Evolutionary conservation across 1,140 invertebrate species (phyloP), one percentile per base, ranked within the genome.

Genomic region (Chymomyza costata): DNA sequence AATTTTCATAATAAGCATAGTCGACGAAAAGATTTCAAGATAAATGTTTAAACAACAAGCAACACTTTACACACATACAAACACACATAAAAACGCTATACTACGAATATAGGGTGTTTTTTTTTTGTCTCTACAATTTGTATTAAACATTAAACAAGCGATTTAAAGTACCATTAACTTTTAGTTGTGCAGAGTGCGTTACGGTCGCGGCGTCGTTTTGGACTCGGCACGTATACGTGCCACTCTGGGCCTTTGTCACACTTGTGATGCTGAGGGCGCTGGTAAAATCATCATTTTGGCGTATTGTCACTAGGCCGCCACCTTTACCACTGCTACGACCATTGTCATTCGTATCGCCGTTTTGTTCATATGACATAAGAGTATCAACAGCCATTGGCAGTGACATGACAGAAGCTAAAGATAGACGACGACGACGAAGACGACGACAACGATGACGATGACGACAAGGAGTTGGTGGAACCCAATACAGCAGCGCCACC

Each of bases 201-300:
- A 89, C 88, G 65, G 86, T 87, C 53, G 89, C 90, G 60, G 88
- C 89, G 80, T 87, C 84, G 81, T 91, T 91, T 83, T 87, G 82
- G 57, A 90, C 90, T 57, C 87, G 87, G 85, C 92, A 93, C 51
- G 91, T 92, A 86, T 93, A 93, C 70, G 90, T 91, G 65, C 91
- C 92, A 73, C 89, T 89, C 86, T 92, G 91, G 63, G 86, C 86
- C 54, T 89, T 88, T 66, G 87, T 88, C 54, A 92, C 89, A 78
- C 87, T 88, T 85, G 86, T 87, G 84, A 91, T 90, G 84, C 88
- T 90, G 70, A 91, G 87, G 60, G 88, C 88, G 84, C 89, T 89
- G 68, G 89, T 89, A 86, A 89, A 90, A 82, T 90, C 87, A 82
- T 90, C 89, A 85, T 89, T 87, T 86, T 91, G 90, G 67, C 90